Evolutionary conservation across 92 coral and sea anemone species (phyloP).

Genomic region (Palythoa caribaeorum): DNA sequence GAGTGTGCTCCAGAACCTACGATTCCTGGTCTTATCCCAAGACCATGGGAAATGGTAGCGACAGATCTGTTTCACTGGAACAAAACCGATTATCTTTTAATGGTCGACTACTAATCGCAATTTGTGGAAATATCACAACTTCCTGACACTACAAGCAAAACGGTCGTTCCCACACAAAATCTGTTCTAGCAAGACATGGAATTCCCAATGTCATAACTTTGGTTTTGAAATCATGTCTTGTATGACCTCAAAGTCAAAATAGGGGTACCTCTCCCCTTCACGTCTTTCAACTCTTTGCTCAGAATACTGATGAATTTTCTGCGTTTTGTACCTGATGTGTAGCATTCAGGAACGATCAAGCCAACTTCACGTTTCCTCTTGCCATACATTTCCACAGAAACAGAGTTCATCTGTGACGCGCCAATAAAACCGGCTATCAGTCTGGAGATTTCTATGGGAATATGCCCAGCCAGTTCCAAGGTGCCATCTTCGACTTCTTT

Average conservation of each 20-base stretch:
- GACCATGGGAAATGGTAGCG: no score
- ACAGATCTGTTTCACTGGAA: no score
- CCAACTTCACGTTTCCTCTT: slow-evolving; percentile 66
- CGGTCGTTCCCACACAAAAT: no score
- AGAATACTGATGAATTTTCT: slow-evolving; percentile 15
- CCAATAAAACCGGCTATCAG: slow-evolving; percentile 68
- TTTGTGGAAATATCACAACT: no score
- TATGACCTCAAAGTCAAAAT: not conserved
- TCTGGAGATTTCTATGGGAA: slow-evolving; percentile 65
- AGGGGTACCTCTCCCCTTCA: slow-evolving; percentile 4
- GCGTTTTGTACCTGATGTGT: slow-evolving; percentile 25
- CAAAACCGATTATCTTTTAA: no score
- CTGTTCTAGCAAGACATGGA: no score
- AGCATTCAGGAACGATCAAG: slow-evolving; percentile 18
- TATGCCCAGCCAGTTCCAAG: slow-evolving; percentile 44
- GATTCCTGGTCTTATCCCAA: no score
- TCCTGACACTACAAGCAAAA: no score
- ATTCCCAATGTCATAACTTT: not conserved
- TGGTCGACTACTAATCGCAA: no score
- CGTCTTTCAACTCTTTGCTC: not conserved
- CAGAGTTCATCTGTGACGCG: slow-evolving; percentile 57
- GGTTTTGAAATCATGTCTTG: slow-evolving; percentile 3
- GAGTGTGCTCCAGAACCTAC: no score
- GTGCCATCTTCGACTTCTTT: slow-evolving; percentile 40
- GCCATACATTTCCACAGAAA: slow-evolving; percentile 65